Percentiles rank a stretch among this genome's conserved stretches.
phyloP scores from a whole-genome alignment of 2,797 vertebrate genomes.

The Protosalanx chinensis region DNA sequence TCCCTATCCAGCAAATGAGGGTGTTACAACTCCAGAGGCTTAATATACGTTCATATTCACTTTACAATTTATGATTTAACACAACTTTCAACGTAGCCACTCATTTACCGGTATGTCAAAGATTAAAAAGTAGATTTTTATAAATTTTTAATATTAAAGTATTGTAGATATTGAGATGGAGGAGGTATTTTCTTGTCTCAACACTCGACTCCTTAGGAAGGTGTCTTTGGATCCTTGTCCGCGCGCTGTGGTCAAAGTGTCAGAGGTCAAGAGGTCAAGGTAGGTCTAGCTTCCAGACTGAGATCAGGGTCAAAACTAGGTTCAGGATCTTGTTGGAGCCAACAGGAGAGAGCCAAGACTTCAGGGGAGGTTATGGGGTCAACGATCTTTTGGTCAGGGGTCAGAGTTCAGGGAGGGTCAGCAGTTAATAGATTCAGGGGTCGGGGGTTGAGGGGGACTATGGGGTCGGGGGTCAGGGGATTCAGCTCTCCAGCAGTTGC shows the following conservation, averaged over 20 bases:
- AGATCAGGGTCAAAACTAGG: not conserved
- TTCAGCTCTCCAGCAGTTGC: constrained; percentile 90
- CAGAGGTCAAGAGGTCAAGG: not conserved
- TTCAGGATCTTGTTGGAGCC: not conserved
- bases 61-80: not conserved
- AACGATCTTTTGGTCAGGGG: not conserved
- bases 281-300: not conserved
- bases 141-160: constrained; percentile 42
- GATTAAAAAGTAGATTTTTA: constrained; percentile 48
- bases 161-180: constrained; percentile 51
- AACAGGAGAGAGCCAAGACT: not conserved
- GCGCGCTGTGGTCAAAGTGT: no score
- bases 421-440: constrained; percentile 16
- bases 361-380: not conserved
- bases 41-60: not conserved
- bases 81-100: not conserved
- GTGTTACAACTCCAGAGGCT: not conserved
- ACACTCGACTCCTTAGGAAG: constrained; percentile 9
- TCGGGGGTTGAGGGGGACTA: constrained; percentile 21
- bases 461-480: constrained; percentile 58
- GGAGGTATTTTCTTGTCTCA: constrained; percentile 46
- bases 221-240: constrained; percentile 13
- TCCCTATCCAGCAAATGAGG: not conserved
- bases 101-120: constrained; percentile 38
- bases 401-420: not conserved